These are phyloP conservation scores for Aphodius granarius DNA, from an alignment of 2,888 invertebrate species.

Conservation along the genomic window DNA sequence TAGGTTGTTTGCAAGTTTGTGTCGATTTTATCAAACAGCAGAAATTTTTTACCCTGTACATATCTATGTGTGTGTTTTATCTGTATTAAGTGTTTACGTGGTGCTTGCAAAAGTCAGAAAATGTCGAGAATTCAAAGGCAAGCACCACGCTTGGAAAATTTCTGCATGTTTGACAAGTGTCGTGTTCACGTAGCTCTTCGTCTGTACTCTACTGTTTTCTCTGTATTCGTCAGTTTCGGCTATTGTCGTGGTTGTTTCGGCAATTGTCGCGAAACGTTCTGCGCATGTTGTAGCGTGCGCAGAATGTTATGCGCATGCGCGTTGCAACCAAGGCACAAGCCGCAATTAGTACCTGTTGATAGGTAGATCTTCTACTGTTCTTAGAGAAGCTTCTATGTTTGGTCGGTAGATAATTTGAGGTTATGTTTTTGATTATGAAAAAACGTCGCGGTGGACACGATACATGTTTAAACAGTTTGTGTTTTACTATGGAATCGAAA, in stretches of 20 bases:
- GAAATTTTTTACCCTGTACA: constrained; percentile 1
- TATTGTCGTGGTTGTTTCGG: neutral
- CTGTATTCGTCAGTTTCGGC: neutral
- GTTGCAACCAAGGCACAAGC: no score
- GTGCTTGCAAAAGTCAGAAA: neutral
- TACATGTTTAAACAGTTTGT: constrained; percentile 30
- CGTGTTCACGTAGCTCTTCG: constrained; percentile 14
- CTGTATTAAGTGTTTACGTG: neutral
- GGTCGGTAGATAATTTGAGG: neutral
- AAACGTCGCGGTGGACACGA: constrained; percentile 34
- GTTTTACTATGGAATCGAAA: constrained; percentile 29
- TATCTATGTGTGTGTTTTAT: neutral
- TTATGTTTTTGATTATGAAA: neutral
- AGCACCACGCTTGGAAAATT: neutral
- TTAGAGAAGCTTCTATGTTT: neutral
- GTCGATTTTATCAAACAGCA: constrained; percentile 5
- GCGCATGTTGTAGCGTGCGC: no score
- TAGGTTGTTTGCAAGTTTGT: constrained; percentile 5
- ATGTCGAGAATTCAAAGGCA: neutral
- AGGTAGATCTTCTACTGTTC: neutral
- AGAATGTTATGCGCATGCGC: no score
- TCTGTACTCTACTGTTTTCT: neutral
- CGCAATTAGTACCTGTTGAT: no score
- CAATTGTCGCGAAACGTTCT: no score
- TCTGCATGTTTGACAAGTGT: constrained; percentile 15